Evolutionary conservation across 2,113 vertebrate species (phyloP).

Genomic region (Salvelinus alpinus): DNA sequence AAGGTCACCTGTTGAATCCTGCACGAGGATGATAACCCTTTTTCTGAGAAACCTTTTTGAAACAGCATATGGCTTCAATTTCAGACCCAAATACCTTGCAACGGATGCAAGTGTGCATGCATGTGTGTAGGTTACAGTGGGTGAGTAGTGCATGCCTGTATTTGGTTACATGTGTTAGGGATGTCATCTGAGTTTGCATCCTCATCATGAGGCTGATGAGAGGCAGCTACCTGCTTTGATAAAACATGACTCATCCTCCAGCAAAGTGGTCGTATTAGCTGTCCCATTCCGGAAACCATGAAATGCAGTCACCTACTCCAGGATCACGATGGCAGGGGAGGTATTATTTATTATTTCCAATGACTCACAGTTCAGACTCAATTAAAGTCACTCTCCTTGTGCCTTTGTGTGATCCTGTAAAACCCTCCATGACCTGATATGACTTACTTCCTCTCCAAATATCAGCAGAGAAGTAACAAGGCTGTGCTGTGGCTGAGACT

Average conservation of each 20-base stretch:
- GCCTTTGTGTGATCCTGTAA: neutral
- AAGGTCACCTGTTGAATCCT: constrained; percentile 33
- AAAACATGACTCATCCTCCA: constrained; percentile 61
- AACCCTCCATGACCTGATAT: neutral
- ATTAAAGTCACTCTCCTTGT: constrained; percentile 4
- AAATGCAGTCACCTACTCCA: constrained; percentile 22
- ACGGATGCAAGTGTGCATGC: constrained; percentile 5
- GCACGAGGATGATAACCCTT: constrained; percentile 5
- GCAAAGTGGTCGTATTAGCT: constrained; percentile 37
- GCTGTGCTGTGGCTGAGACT: neutral
- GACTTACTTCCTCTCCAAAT: neutral
- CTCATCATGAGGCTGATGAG: constrained; percentile 14
- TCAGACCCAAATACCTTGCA: neutral
- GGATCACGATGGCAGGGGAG: neutral
- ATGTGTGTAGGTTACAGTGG: constrained; percentile 9
- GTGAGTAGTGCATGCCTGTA: constrained; percentile 6
- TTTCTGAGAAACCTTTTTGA: constrained; percentile 11
- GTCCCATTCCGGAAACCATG: neutral
- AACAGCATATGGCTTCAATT: constrained; percentile 5
- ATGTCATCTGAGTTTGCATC: constrained; percentile 25
- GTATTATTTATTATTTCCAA: neutral
- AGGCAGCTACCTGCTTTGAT: constrained; percentile 41
- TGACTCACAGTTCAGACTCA: constrained; percentile 23
- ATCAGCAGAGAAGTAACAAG: neutral
- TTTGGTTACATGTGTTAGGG: neutral